Evolutionary conservation across 2,113 vertebrate species (phyloP).

Genomic region (Mirza zaza): DNA sequence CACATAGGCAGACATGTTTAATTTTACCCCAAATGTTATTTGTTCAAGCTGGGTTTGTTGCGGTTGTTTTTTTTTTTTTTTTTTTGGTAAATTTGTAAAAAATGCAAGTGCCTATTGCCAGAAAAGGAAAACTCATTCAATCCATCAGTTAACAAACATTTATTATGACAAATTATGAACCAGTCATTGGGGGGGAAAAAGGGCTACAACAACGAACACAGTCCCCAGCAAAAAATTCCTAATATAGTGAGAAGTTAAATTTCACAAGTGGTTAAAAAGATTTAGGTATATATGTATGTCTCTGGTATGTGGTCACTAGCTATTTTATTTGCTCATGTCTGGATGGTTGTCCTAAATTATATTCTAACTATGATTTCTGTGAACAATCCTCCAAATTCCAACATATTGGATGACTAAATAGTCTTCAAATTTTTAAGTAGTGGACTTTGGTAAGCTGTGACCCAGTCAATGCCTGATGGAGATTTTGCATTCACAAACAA

Average conservation of each 20-base stretch:
- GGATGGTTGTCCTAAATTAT: background rate
- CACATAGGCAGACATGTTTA: background rate
- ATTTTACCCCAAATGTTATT: background rate
- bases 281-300: background rate
- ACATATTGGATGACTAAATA: background rate
- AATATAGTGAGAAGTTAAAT: background rate
- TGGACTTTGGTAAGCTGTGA: background rate
- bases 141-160: background rate
- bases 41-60: background rate
- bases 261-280: background rate
- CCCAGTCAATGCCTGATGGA: background rate
- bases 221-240: background rate
- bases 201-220: background rate
- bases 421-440: background rate
- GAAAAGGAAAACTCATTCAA: background rate
- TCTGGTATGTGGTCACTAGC: background rate
- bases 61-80: background rate
- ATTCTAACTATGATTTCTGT: background rate
- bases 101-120: background rate
- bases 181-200: background rate
- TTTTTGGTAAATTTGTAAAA: background rate
- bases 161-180: background rate
- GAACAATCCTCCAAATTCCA: background rate
- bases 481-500: background rate
- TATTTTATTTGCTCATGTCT: background rate